Base-by-base conservation (phyloP, 1,140 invertebrate genomes). In the Panagrolaimus sp. region DNA sequence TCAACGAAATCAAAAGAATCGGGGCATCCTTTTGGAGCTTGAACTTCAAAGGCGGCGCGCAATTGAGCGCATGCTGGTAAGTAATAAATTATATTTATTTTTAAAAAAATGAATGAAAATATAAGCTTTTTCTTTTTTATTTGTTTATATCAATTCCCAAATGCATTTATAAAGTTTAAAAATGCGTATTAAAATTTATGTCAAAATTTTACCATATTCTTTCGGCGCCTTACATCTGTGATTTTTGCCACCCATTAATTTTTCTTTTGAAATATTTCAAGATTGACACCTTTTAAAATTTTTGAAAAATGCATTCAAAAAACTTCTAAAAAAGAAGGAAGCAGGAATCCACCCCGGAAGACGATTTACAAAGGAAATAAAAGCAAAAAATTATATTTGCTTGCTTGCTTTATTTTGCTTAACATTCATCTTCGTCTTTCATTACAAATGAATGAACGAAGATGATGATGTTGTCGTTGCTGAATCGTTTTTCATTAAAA, bases 21-120 rank as follows among this genome's bases (percentile, higher is more conserved):
- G 52, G 1, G 14, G 21, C 5, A 10, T 26, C 21, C 15, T 48
- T 48, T 24, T 58, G 21, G 52, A 58, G 15, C 15, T 58, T 12
- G 52, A 58, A 26, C 15, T 58, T 58, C 15, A 17, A 21, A 12
- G 52, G 14, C 52, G 52, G 52, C 15, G 21, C 14, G 21, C 28
- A 14, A 58, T 58, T 5, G 52, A 58, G 28, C 15, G 52, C 52
- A 58, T 58, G 52, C 52, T 58, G 21, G 52, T 58, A 28, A 58
- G 52, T 58, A 21, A 58, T 3, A n/a, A 26, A 26, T 21, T 58
- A 58, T 8, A n/a, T 52, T 7, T 52, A 21, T n/a, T 52, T 52
- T 21, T 52, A 38, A 38, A 7, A 38, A 38, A 38, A 38, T 4
- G 7, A 38, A 38, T 7, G 32, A 38, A 4, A 38, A 7, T 7